phyloP scores from a whole-genome alignment of 2,888 invertebrate species.

The Aromia moschata region DNA sequence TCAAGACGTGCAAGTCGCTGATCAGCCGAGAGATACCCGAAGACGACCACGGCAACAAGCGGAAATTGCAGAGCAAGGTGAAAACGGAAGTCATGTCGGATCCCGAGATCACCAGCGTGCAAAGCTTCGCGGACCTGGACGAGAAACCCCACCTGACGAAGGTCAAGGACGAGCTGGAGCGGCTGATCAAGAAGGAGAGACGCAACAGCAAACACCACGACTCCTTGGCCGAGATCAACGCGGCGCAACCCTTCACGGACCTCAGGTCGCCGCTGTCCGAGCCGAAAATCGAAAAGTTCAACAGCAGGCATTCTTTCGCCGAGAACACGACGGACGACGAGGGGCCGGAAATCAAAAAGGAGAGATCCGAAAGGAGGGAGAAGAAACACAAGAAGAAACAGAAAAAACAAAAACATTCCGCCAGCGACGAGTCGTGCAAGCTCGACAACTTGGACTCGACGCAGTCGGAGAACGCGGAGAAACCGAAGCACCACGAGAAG shows the following conservation, averaged over 20 bases:
- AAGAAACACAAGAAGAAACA: constrained; percentile 88
- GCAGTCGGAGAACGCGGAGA: constrained; percentile 52
- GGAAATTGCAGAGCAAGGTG: constrained; percentile 65
- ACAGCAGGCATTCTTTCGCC: constrained; percentile 46
- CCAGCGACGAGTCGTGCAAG: constrained; percentile 68
- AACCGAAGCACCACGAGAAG: constrained; percentile 56
- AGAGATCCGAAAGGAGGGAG: constrained; percentile 65
- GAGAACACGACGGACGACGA: constrained; percentile 60
- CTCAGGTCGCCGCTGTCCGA: constrained; percentile 33
- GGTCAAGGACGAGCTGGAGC: constrained; percentile 55
- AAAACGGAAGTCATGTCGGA: constrained; percentile 72
- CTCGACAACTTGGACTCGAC: constrained; percentile 51
- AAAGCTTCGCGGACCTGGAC: constrained; percentile 60
- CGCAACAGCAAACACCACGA: constrained; percentile 56
- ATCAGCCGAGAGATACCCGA: constrained; percentile 84
- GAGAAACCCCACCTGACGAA: constrained; percentile 48
- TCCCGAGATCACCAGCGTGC: constrained; percentile 57
- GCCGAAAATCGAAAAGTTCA: constrained; percentile 56
- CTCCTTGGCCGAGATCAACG: constrained; percentile 42
- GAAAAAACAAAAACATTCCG: constrained; percentile 76
- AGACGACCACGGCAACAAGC: constrained; percentile 70
- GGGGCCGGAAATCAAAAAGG: constrained; percentile 48
- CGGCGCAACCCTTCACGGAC: constrained; percentile 1
- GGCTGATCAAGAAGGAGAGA: constrained; percentile 57
- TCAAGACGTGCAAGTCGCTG: constrained; percentile 75